Percentiles rank a stretch among this genome's conserved stretches.
These are phyloP conservation scores for Dryobates pubescens DNA, from an alignment of 2,797 vertebrate genomes.

Conservation along the genomic window DNA sequence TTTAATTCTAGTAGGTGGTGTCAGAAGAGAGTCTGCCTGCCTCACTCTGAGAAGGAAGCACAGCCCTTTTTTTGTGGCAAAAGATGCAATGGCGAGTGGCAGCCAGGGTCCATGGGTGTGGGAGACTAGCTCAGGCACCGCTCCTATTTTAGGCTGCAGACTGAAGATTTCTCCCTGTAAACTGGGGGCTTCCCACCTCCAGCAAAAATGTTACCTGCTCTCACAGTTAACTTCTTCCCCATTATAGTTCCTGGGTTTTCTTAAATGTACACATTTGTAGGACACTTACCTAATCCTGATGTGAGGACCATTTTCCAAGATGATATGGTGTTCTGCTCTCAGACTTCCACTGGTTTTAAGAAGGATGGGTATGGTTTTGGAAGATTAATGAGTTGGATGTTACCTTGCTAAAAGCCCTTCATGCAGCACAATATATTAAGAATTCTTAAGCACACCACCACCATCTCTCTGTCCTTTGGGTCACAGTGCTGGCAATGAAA, in stretches of 20 bases:
- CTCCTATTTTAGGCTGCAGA: neutral
- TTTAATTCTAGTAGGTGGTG: neutral
- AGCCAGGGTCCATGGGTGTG: neutral
- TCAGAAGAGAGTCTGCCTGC: neutral
- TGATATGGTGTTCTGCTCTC: neutral
- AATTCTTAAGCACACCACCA: neutral
- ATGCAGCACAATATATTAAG: neutral
- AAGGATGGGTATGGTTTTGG: neutral
- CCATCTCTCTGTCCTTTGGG: neutral
- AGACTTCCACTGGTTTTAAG: neutral
- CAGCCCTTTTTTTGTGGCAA: neutral
- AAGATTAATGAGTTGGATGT: neutral
- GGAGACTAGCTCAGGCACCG: neutral
- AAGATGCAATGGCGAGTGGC: neutral
- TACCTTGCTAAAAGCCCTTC: neutral
- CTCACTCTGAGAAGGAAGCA: neutral
- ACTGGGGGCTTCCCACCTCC: neutral
- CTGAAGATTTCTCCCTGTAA: neutral
- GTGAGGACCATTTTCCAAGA: neutral
- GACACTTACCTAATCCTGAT: neutral
- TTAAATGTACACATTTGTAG: neutral
- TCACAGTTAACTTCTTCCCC: neutral
- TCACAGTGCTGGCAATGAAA: neutral
- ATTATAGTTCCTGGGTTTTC: neutral
- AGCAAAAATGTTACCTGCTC: neutral